These are phyloP conservation scores for Aporophyla nigra DNA, from an alignment of 2,888 invertebrate genomes.

Conservation along the genomic window DNA sequence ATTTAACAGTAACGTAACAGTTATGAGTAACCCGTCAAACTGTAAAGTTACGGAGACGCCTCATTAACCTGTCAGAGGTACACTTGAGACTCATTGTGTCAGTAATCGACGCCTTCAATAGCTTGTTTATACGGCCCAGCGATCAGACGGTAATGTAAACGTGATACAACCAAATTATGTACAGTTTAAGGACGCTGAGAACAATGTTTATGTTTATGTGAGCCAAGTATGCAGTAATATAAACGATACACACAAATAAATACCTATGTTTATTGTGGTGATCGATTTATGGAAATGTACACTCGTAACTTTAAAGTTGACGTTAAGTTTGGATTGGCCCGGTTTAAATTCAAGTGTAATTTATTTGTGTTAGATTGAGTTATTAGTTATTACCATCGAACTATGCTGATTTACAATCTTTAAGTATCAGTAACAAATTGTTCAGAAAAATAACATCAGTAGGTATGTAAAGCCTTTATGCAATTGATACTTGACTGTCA, in stretches of 20 bases:
- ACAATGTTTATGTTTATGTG: slow-evolving; percentile 10
- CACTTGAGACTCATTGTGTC: slow-evolving; percentile 65
- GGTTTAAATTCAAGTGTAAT: neutral
- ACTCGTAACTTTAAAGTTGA: neutral
- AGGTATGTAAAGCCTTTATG: neutral
- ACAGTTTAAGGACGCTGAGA: slow-evolving; percentile 11
- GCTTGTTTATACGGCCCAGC: slow-evolving; percentile 58
- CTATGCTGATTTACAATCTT: neutral
- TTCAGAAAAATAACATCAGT: neutral
- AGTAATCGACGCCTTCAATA: slow-evolving; percentile 67
- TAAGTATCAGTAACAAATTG: no score
- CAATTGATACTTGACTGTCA: neutral
- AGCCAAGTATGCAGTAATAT: slow-evolving; percentile 9
- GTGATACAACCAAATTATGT: slow-evolving; percentile 46
- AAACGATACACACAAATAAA: slow-evolving; percentile 14
- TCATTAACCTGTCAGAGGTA: slow-evolving; percentile 69
- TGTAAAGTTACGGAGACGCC: slow-evolving; percentile 62
- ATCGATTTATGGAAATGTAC: slow-evolving; percentile 13
- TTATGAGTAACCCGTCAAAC: slow-evolving; percentile 60
- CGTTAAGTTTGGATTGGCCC: neutral
- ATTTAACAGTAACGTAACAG: slow-evolving; percentile 63
- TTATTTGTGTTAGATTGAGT: no score
- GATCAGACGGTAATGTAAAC: slow-evolving; percentile 48
- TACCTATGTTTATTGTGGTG: slow-evolving; percentile 2
- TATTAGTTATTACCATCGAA: no score